Conservation (phyloP, 2,797 vertebrate species). For the Hapalemur alaotrensis region DNA sequence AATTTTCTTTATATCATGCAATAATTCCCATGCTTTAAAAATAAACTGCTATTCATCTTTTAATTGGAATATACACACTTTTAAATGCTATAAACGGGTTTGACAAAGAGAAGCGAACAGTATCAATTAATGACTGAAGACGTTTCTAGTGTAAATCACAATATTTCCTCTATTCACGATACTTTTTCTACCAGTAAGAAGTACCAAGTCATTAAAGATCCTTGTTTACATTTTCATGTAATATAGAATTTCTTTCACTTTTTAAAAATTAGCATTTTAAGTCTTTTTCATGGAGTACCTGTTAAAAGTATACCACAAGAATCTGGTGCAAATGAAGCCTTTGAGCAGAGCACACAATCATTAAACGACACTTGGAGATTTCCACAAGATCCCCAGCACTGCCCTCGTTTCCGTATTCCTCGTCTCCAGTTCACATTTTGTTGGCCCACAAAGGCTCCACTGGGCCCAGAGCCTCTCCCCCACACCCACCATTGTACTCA, state of each 20-base stretch:
- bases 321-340: slow-evolving; percentile 73
- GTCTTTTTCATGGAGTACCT: slow-evolving; percentile 71
- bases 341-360: slow-evolving; percentile 76
- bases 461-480: slow-evolving; percentile 82
- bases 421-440: slow-evolving; percentile 82
- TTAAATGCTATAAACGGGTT: slow-evolving; percentile 2
- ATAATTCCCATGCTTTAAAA: background rate
- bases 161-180: slow-evolving; percentile 39
- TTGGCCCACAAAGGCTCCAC: slow-evolving; percentile 84
- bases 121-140: background rate
- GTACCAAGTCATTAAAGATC: slow-evolving; percentile 41
- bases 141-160: slow-evolving; percentile 54
- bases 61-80: background rate
- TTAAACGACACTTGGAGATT: slow-evolving; percentile 77
- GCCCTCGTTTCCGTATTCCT: slow-evolving; percentile 84
- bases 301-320: slow-evolving; percentile 56
- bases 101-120: slow-evolving; percentile 31
- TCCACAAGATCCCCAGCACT: slow-evolving; percentile 78
- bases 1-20: background rate
- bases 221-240: slow-evolving; percentile 65
- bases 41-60: slow-evolving; percentile 28
- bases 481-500: slow-evolving; percentile 87
- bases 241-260: slow-evolving; percentile 65
- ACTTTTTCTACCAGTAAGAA: slow-evolving; percentile 31
- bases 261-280: slow-evolving; percentile 63